phyloP scores from a whole-genome alignment of 2,888 invertebrate species.

The Macaria notata region DNA sequence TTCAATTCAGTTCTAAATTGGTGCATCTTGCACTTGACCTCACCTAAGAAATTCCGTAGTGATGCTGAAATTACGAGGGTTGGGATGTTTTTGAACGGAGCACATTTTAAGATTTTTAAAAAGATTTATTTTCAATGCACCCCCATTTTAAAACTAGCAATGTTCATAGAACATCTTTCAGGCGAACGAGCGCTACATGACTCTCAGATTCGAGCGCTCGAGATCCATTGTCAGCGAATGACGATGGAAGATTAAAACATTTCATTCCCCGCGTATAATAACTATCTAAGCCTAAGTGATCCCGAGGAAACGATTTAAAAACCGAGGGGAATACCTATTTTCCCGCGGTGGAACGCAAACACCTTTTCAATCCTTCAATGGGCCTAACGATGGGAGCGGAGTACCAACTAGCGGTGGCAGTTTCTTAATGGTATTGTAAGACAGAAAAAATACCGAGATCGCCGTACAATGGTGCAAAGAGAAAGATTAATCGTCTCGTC shows the following conservation, averaged over 20 bases:
- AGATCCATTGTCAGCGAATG: constrained; percentile 72
- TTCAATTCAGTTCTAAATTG: constrained; percentile 69
- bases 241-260: constrained; percentile 79
- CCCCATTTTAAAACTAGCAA: constrained; percentile 40
- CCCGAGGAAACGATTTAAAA: constrained; percentile 66
- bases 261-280: constrained; percentile 69
- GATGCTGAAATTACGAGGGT: constrained; percentile 33
- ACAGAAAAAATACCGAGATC: constrained; percentile 78
- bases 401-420: constrained; percentile 78
- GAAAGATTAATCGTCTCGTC: constrained; percentile 77
- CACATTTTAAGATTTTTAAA: constrained; percentile 11
- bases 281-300: constrained; percentile 82
- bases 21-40: constrained; percentile 70
- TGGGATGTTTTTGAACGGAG: neutral
- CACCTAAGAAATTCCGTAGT: constrained; percentile 58
- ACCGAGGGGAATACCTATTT: constrained; percentile 77
- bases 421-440: constrained; percentile 80
- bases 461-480: constrained; percentile 74
- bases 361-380: constrained; percentile 81
- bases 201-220: constrained; percentile 64
- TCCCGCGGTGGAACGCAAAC: constrained; percentile 75
- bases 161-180: constrained; percentile 49
- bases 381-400: constrained; percentile 65
- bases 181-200: constrained; percentile 68
- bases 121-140: constrained; percentile 28